Conservation (phyloP, 2,888 invertebrate species). For the Conistra vaccinii region DNA sequence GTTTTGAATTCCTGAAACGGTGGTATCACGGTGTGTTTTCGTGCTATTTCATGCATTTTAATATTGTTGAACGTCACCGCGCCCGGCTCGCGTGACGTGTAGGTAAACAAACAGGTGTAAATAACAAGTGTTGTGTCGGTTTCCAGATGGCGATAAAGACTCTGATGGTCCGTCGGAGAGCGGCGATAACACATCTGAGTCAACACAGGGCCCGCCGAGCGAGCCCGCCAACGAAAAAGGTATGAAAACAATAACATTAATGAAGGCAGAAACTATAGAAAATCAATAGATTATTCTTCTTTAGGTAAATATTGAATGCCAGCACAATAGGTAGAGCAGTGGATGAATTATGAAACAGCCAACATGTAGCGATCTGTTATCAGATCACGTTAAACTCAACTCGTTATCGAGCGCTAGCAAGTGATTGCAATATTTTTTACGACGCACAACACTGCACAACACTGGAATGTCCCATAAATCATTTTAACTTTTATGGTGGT, state of each 20-base stretch:
- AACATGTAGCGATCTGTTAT: conserved; percentile 58
- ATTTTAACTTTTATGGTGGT: conserved; percentile 28
- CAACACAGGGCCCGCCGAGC: conserved; percentile 85
- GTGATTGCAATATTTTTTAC: conserved; percentile 64
- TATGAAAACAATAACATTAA: conserved; percentile 63
- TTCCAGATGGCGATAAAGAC: conserved; percentile 89
- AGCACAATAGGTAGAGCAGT: conserved; percentile 16
- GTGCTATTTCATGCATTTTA: conserved; percentile 47
- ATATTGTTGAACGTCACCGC: conserved; percentile 44
- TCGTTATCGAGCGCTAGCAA: conserved; percentile 63
- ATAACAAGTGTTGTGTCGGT: conserved; percentile 68
- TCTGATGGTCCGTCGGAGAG: conserved; percentile 89
- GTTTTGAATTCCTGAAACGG: conserved; percentile 87
- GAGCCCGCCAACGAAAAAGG: conserved; percentile 90
- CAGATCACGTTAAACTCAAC: conserved; percentile 61
- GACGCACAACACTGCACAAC: conserved; percentile 42
- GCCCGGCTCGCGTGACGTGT: conserved; percentile 60
- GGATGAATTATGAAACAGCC: conserved; percentile 51
- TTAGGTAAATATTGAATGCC: conserved; percentile 20
- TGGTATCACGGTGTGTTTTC: conserved; percentile 86
- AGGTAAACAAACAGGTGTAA: conserved; percentile 70
- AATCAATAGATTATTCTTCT: conserved; percentile 20
- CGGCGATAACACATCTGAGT: conserved; percentile 89
- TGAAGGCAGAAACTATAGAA: conserved; percentile 17
- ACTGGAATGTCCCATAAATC: conserved; percentile 18